phyloP scores from a whole-genome alignment of 2,888 invertebrate genomes.

The Theodoxus fluviatilis region DNA sequence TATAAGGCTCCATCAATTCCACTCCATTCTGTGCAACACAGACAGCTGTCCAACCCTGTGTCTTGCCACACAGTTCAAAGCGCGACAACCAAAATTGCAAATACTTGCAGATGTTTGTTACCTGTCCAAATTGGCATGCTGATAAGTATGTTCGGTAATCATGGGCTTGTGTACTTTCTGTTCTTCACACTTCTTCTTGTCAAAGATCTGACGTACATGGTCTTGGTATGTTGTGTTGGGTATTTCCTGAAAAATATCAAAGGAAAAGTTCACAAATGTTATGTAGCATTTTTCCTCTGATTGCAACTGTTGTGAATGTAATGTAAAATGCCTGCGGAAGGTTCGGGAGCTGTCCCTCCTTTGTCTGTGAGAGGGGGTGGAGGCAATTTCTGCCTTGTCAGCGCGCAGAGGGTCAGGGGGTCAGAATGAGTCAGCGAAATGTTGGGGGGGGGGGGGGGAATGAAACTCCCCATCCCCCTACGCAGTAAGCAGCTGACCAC shows the following conservation, averaged over 20 bases:
- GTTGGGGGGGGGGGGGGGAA: too few relatives aligned
- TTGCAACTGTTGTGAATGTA: background rate
- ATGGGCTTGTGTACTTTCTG: constrained; percentile 51
- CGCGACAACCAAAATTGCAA: background rate
- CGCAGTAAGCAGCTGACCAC: too few relatives aligned
- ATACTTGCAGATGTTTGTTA: constrained; percentile 27
- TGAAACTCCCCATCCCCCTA: too few relatives aligned
- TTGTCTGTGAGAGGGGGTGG: too few relatives aligned
- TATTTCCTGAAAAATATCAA: constrained; percentile 44
- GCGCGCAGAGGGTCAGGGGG: too few relatives aligned
- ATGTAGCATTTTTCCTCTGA: background rate
- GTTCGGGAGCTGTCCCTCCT: too few relatives aligned
- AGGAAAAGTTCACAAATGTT: background rate
- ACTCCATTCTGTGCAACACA: background rate
- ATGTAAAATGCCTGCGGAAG: too few relatives aligned
- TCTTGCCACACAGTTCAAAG: background rate
- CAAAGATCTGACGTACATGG: constrained; percentile 47
- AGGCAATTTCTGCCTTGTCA: too few relatives aligned
- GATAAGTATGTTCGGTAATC: constrained; percentile 51
- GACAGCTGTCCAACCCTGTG: background rate
- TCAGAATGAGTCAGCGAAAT: too few relatives aligned
- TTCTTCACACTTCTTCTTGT: constrained; percentile 53
- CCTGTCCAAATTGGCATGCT: constrained; percentile 55
- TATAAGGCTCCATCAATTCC: too few relatives aligned
- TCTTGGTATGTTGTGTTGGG: constrained; percentile 62